Evolutionary conservation across 30 jellyfish, hydroid and myxozoan genomes (phyloP), one percentile per base, ranked within the genome.

Genomic region (Aurelia sp.): DNA sequence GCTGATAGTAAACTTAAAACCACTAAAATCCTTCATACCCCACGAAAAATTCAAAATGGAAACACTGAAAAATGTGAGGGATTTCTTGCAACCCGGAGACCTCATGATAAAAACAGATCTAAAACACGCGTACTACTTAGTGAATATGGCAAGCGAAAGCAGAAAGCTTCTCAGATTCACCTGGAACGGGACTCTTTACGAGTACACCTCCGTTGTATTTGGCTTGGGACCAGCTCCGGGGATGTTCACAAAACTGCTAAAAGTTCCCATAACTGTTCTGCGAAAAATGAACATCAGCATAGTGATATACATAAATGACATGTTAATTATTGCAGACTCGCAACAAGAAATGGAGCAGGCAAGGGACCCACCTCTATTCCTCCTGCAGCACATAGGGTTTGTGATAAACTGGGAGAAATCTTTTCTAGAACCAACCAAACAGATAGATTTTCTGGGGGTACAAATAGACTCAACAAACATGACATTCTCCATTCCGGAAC

Each of bases 281-380:
- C 30, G 80, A 66, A 70, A 70, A n/a, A 13, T 70, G 0, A 30
- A 70, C 6, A 6, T 75, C 75, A 55, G 74, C 3, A 23, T 77
- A 62, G 37, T 77, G 12, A 77, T 77, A 17, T 77, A 77, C 88
- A 77, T 58, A 59, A 79, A 77, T 79, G 88, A 77, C 78, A 77
- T 77, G 88, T 61, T 77, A 33, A 60, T 77, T 0, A 4, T 77
- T 3, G 79, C 44, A 62, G 35, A 41, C 55, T 60, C 78, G 3
- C 68, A 18, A 9, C 11, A 61, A 35, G 66, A 61, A 61, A 61
- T 21, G 61, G 88, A 60, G 41, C 13, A 3, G 27, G 67, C 67
- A 4, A 58, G 67, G 6, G 67, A 58, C 67, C 0, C 67, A 6
- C 0, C 27, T 58, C 67, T 58, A 6, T 58, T 58, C 13, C 67